Evolutionary conservation across 2,888 invertebrate genomes (phyloP), one percentile per base, ranked within the genome.

Genomic region (Epiblema foenella): DNA sequence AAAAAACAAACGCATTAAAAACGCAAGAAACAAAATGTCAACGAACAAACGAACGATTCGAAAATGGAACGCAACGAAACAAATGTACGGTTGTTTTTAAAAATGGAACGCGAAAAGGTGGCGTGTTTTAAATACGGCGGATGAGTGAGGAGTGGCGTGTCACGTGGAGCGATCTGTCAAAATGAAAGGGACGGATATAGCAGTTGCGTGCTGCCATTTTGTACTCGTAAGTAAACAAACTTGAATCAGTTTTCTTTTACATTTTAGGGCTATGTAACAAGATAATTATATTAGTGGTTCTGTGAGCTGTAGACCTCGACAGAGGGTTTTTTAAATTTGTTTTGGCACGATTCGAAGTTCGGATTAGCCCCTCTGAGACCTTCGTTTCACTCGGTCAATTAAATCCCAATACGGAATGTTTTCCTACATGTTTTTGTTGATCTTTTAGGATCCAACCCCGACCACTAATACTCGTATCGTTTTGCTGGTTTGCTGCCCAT

Each of bases 101-200:
- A 68, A 75, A 73, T 63, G 69, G 69, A 74, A 74, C 73, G 73
- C 60, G 72, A 70, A 72, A 73, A 70, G 52, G 59, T 68, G 62
- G 68, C 75, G 73, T 64, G 69, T 74, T 68, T 64, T 54, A 62
- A 62, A 64, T 58, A 39, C 46, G 62, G 54, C 54, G 57, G 65
- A 77, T 77, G 78, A 76, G 80, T 82, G 77, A 80, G 77, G 75
- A 75, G 77, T 84, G 79, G 79, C 81, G 78, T 82, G 81, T 83
- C 87, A 86, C 88, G 88, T 88, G 87, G 83, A 46, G 80, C 81
- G 83, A 87, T 84, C 89, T 89, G 91, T 91, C 90, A 89, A 87
- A 85, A 85, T 80, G 89, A 90, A 80, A 83, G 89, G 85, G 77
- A 79, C 81, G 71, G 74, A 70, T 74, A 77, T 84, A 85, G 78